Conservation (phyloP, 2,113 vertebrate species). For the Atlantisia rogersi region DNA sequence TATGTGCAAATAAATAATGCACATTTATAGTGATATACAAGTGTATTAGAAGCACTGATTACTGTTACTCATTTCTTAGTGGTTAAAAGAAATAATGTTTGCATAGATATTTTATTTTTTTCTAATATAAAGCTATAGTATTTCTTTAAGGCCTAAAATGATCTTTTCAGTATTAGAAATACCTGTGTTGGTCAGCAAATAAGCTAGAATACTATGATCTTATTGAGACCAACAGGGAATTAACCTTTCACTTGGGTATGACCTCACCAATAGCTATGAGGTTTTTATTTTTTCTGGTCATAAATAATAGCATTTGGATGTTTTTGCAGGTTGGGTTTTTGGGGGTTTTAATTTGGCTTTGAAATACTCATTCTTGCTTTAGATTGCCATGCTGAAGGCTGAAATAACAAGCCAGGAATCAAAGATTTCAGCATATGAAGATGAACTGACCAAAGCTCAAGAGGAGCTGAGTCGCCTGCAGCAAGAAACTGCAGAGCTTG, state of each 20-base stretch:
- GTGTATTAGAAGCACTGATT: background rate
- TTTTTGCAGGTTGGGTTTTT: background rate
- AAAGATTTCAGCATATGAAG: conserved; percentile 89
- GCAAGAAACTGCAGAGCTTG: conserved; percentile 89
- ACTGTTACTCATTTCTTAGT: background rate
- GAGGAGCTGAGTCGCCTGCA: conserved; percentile 90
- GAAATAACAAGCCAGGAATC: conserved; percentile 92
- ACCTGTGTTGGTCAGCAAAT: background rate
- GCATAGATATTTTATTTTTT: background rate
- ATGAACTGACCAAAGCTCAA: conserved; percentile 88
- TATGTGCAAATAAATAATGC: background rate
- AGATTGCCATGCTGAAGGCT: conserved; percentile 90
- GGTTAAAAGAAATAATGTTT: background rate
- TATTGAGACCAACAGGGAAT: background rate
- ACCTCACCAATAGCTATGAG: background rate
- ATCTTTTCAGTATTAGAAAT: background rate
- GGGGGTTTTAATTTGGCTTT: background rate
- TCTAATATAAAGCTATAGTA: background rate
- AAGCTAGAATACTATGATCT: background rate
- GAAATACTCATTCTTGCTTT: background rate
- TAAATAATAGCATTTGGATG: background rate
- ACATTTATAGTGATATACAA: background rate
- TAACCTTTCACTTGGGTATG: background rate
- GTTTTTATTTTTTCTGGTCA: background rate
- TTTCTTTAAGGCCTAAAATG: background rate